Evolutionary conservation across 2,797 vertebrate species (phyloP).

Genomic region (Erethizon dorsatum): DNA sequence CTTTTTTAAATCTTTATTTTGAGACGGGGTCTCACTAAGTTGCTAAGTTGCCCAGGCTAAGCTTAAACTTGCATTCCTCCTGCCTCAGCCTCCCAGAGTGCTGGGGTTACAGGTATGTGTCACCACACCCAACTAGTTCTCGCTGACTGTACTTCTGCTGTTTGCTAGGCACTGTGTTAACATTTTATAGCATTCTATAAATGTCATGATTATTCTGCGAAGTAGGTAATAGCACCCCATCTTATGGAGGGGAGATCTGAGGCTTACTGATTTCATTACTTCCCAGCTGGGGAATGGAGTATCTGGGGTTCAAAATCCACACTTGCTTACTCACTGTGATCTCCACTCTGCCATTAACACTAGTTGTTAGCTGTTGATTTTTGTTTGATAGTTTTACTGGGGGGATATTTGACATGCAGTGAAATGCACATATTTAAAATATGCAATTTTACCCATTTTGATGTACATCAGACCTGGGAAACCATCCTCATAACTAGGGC

Average conservation of each 20-base stretch:
- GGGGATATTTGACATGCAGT: not conserved
- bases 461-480: not conserved
- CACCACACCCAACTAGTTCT: not conserved
- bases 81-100: not conserved
- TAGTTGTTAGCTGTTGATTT: not conserved
- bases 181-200: not conserved
- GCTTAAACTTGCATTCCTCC: not conserved
- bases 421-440: not conserved
- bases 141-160: not conserved
- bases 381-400: not conserved
- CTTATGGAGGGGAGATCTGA: not conserved
- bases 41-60: not conserved
- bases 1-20: not conserved
- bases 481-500: not conserved
- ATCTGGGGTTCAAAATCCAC: not conserved
- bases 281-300: not conserved
- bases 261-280: not conserved
- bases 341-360: not conserved
- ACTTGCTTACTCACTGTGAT: not conserved
- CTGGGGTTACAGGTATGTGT: not conserved
- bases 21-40: not conserved
- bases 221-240: not conserved
- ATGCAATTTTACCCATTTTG: not conserved
- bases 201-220: not conserved
- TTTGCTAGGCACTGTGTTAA: not conserved